Conservation (phyloP, 2,113 vertebrate species). For the Bettongia penicillata region DNA sequence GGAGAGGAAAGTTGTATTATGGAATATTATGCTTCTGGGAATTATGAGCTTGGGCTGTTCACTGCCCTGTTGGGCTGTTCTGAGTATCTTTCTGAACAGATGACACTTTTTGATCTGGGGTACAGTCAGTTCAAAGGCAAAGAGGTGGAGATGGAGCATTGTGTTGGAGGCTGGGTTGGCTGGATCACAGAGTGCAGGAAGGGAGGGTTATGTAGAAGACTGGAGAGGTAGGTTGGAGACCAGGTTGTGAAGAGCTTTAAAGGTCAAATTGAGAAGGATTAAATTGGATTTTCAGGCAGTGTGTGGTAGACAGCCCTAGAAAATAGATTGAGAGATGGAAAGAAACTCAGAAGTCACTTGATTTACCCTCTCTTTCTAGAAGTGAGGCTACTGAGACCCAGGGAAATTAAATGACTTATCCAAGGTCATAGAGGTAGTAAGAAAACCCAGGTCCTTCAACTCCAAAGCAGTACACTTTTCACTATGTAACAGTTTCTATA, state of each 20-base stretch:
- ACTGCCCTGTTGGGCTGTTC: background rate
- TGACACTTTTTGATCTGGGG: background rate
- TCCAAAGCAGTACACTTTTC: background rate
- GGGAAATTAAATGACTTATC: background rate
- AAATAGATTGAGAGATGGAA: background rate
- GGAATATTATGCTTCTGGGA: background rate
- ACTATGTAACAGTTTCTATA: background rate
- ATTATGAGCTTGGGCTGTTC: background rate
- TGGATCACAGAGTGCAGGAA: background rate
- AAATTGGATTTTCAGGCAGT: background rate
- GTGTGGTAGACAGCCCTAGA: background rate
- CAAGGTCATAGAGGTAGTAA: background rate
- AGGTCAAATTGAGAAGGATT: background rate
- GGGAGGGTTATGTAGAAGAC: background rate
- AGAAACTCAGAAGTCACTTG: background rate
- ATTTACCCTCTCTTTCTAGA: background rate
- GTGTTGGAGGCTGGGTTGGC: background rate
- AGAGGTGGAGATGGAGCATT: background rate
- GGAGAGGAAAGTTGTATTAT: background rate
- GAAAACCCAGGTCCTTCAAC: background rate
- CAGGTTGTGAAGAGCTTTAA: background rate
- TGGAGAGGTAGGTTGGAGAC: background rate
- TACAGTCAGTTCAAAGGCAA: background rate
- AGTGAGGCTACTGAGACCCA: background rate
- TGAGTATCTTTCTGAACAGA: background rate